Evolutionary conservation across 2,113 vertebrate species (phyloP).

Genomic region (Serinus canaria): DNA sequence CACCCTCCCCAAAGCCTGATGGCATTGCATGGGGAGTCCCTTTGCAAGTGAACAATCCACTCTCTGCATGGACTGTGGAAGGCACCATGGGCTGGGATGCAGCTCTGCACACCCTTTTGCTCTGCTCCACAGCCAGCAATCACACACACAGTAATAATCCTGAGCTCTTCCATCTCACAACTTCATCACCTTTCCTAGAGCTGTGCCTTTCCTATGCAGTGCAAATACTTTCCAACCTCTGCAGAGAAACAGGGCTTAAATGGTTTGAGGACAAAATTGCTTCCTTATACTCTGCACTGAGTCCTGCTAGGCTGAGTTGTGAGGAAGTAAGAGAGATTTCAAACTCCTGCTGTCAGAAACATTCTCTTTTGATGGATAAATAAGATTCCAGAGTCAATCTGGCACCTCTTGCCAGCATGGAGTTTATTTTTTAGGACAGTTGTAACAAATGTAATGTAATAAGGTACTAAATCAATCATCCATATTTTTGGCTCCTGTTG

Average conservation of each 20-base stretch:
- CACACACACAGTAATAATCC: rapidly evolving
- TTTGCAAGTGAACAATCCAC: neutral
- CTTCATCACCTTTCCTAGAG: neutral
- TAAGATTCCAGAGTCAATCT: neutral
- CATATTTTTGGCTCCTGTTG: conserved; percentile 12
- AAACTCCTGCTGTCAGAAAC: neutral
- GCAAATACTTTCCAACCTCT: neutral
- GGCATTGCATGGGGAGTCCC: neutral
- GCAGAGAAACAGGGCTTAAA: neutral
- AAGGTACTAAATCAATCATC: conserved; percentile 12
- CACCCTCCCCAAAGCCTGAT: neutral
- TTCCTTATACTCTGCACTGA: neutral
- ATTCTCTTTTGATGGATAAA: neutral
- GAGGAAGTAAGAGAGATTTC: neutral
- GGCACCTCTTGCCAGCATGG: neutral
- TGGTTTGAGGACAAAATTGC: neutral
- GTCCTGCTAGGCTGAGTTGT: neutral
- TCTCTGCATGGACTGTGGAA: neutral
- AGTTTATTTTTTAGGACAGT: neutral
- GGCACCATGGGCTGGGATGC: rapidly evolving
- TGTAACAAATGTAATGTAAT: conserved; percentile 24
- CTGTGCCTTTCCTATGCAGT: neutral
- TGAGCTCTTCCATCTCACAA: neutral
- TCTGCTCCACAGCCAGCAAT: neutral
- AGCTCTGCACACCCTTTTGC: neutral